Evolutionary conservation across 2,113 vertebrate genomes (phyloP), one percentile per base, ranked within the genome.

Genomic region (Oreocharis arfaki): DNA sequence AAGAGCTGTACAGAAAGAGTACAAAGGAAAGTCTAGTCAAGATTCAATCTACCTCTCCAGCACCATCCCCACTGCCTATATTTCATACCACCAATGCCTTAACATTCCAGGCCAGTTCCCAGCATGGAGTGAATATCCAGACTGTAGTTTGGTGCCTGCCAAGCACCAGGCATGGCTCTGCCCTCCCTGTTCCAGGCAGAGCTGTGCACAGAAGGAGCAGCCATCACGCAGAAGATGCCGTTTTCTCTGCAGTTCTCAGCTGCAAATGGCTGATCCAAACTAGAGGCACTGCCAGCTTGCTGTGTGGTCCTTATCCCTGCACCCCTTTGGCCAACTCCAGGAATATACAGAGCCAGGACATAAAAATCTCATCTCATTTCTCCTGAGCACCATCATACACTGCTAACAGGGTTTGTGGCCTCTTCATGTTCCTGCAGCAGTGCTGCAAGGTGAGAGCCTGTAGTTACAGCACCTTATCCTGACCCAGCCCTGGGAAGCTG

Each of bases 221-320:
- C 47, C 50, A 23, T 13, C 49, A 16, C 0, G 0, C n/a, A 50
- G 28, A 67, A 26, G 37, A 74, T 1, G 0, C 10, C 0, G 0
- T 8, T 75, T 35, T 33, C 56, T 39, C 80, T 57, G 42, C 18
- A 20, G 50, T 39, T 39, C 73, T 33, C 80, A 65, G 28, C 12
- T 32, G 55, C 73, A 87, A 73, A 76, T n/a, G 32, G 15, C 26
- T 70, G 32, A 37, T 14, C 32, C 59, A 39, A 77, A 57, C 32
- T 1, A 41, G 3, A 70, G 55, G 55, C 37, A 53, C 18, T 27
- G n/a, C 18, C 84, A 74, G 27, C 16, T 47, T 53, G 26, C 71
- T 50, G n/a, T 9, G 26, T 30, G 44, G 13, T 65, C 55, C 59
- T 70, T 47, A 6, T 10, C 21, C 46, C 26, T 44, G 12, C 42